These are phyloP conservation scores for Mus caroli DNA, from an alignment of 2,797 vertebrate species.

Conservation along the genomic window DNA sequence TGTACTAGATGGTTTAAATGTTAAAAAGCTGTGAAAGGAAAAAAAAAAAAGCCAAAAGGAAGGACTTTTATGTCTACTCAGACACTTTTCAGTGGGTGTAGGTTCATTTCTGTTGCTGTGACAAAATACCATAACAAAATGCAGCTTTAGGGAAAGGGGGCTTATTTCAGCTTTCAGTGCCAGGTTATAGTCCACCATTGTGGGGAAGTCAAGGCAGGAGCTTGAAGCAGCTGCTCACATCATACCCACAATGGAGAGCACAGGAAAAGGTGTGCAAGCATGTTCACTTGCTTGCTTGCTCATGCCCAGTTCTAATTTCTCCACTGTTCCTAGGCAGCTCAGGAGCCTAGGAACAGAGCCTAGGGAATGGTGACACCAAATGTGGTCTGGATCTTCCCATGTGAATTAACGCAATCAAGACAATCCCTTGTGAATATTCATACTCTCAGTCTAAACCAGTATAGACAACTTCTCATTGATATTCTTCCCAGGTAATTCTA, in stretches of 20 bases:
- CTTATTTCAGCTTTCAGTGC: not conserved
- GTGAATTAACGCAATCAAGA: not conserved
- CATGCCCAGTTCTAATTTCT: not conserved
- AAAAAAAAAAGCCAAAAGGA: not conserved
- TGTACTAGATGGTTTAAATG: conserved; percentile 26
- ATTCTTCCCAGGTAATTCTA: no score
- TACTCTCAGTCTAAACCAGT: not conserved
- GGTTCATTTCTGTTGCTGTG: not conserved
- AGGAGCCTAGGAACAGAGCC: no score
- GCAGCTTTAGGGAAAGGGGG: not conserved
- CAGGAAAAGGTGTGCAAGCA: not conserved
- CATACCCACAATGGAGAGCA: not conserved
- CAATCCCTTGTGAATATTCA: not conserved
- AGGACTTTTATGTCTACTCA: not conserved
- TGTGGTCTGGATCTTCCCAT: not conserved
- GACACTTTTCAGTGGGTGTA: not conserved
- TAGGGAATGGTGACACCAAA: not conserved
- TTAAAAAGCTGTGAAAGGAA: not conserved
- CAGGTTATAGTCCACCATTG: not conserved
- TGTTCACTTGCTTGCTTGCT: not conserved
- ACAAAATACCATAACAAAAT: not conserved
- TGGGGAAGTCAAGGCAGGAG: not conserved
- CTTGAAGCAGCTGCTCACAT: not conserved
- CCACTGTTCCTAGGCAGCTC: not conserved
- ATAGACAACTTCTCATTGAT: not conserved